phyloP scores from a whole-genome alignment of 2,113 vertebrate genomes.

The Macaca fascicularis region DNA sequence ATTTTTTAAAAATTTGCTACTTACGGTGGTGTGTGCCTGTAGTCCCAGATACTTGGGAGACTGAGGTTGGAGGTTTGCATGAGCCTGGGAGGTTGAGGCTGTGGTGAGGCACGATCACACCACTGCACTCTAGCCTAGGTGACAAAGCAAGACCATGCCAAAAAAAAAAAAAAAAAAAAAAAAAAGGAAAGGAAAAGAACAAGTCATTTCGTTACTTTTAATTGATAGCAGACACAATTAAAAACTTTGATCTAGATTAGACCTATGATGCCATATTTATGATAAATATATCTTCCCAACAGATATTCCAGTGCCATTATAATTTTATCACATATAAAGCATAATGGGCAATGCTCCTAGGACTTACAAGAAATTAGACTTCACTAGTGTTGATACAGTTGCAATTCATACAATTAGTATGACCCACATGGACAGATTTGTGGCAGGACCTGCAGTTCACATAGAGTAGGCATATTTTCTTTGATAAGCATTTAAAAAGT shows the following conservation, averaged over 20 bases:
- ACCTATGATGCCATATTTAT: slow-evolving; percentile 8
- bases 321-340: slow-evolving; percentile 66
- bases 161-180: too few species aligned
- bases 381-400: slow-evolving; percentile 58
- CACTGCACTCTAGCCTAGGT: too few species aligned
- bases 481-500: not conserved
- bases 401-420: slow-evolving; percentile 44
- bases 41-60: too few species aligned
- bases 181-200: not conserved
- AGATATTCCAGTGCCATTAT: slow-evolving; percentile 21
- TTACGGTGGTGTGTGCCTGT: too few species aligned
- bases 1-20: too few species aligned
- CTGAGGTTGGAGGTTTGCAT: too few species aligned
- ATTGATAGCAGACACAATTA: slow-evolving; percentile 64
- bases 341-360: slow-evolving; percentile 33
- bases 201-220: slow-evolving; percentile 56
- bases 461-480: not conserved
- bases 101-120: too few species aligned
- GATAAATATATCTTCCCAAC: slow-evolving; percentile 20
- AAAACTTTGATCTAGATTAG: slow-evolving; percentile 44
- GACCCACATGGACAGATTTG: not conserved
- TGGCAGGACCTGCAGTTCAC: not conserved
- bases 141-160: too few species aligned
- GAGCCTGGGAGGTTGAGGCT: too few species aligned
- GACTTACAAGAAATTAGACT: slow-evolving; percentile 67